phyloP scores from a whole-genome alignment of 2,888 invertebrate genomes.

The Aspidapion aeneum region DNA sequence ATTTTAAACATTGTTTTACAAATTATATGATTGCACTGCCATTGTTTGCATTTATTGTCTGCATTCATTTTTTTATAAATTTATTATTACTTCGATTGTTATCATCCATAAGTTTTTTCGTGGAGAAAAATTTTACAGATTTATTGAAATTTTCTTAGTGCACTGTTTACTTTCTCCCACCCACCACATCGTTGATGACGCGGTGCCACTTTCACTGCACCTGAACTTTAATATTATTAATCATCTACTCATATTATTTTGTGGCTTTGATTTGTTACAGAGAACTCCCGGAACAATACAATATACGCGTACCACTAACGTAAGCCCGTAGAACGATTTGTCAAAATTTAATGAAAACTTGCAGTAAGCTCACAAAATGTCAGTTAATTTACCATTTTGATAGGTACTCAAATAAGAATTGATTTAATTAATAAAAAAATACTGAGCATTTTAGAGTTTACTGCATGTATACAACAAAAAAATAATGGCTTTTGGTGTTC shows the following conservation, averaged over 20 bases:
- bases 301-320: conserved; percentile 83
- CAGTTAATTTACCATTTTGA: background rate
- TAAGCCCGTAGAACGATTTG: conserved; percentile 57
- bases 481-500: background rate
- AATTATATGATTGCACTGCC: too few species aligned
- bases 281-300: conserved; percentile 73
- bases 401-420: too few species aligned
- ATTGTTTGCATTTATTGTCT: too few species aligned
- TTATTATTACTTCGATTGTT: too few species aligned
- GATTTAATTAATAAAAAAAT: background rate
- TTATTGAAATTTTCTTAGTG: too few species aligned
- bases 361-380: background rate
- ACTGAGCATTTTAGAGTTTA: background rate
- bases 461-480: background rate
- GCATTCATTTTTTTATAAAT: too few species aligned
- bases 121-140: too few species aligned
- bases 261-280: conserved; percentile 51
- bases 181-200: background rate
- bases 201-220: background rate
- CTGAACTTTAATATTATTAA: conserved; percentile 40
- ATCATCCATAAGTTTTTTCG: too few species aligned
- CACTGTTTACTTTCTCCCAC: too few species aligned
- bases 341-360: background rate
- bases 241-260: too few species aligned
- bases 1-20: too few species aligned